phyloP scores from a whole-genome alignment of 2,113 vertebrate species.

The Rhinogobius similis region DNA sequence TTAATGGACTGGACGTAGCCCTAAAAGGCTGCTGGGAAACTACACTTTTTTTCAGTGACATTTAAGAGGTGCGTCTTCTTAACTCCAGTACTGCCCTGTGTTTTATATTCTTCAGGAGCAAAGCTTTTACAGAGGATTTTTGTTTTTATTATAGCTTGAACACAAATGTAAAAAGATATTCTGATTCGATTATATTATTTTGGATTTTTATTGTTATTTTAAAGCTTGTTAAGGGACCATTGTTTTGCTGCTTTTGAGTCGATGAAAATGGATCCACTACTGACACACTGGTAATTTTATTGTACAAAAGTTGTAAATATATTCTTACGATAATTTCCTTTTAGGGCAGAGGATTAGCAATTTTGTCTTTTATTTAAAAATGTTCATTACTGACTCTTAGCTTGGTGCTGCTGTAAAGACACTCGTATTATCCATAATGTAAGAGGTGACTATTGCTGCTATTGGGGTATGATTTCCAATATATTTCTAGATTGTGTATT shows the following conservation, averaged over 20 bases:
- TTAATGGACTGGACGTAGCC: background rate
- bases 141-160: background rate
- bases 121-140: background rate
- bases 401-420: background rate
- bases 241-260: background rate
- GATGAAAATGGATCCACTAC: background rate
- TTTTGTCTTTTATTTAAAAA: conserved; percentile 15
- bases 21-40: background rate
- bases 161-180: background rate
- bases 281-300: background rate
- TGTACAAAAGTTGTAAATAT: conserved; percentile 7
- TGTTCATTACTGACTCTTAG: conserved; percentile 16
- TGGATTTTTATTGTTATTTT: background rate
- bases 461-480: background rate
- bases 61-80: background rate
- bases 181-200: no score
- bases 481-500: no score
- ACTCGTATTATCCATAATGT: background rate
- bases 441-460: background rate
- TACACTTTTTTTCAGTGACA: no score
- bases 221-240: background rate
- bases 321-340: conserved; percentile 11
- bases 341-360: background rate
- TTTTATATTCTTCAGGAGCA: background rate
- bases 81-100: background rate